Conservation (phyloP, 1,140 invertebrate species). For the Neuroterus valhalla region DNA sequence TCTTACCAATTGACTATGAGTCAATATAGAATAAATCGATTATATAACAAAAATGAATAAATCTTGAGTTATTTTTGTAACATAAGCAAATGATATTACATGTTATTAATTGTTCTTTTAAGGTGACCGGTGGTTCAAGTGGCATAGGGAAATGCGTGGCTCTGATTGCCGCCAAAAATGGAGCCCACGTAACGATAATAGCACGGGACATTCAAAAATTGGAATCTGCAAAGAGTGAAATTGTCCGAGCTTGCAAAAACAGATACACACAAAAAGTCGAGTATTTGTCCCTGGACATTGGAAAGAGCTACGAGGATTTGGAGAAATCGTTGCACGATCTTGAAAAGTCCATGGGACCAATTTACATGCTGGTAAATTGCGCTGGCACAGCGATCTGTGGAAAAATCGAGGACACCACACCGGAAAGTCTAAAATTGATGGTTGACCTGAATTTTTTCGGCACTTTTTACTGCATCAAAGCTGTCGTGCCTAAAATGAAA, state of each 20-base stretch:
- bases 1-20: too few species aligned
- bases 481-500: slow-evolving; percentile 84
- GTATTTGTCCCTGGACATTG: slow-evolving; percentile 84
- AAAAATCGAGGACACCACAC: slow-evolving; percentile 87
- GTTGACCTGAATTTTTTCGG: slow-evolving; percentile 85
- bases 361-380: slow-evolving; percentile 94
- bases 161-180: slow-evolving; percentile 82
- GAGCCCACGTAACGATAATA: slow-evolving; percentile 92
- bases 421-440: slow-evolving; percentile 82
- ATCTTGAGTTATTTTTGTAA: too few species aligned
- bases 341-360: slow-evolving; percentile 81
- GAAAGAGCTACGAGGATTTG: slow-evolving; percentile 79
- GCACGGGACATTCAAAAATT: slow-evolving; percentile 86
- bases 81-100: background rate
- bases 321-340: slow-evolving; percentile 78
- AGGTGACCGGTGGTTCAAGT: slow-evolving; percentile 95
- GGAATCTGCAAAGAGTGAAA: slow-evolving; percentile 73
- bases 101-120: slow-evolving; percentile 6
- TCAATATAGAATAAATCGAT: too few species aligned
- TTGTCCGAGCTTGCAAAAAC: slow-evolving; percentile 54
- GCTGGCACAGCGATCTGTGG: slow-evolving; percentile 89
- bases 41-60: too few species aligned
- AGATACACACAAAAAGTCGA: slow-evolving; percentile 80
- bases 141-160: slow-evolving; percentile 94
- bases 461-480: slow-evolving; percentile 82